These are phyloP conservation scores for Coracias cyanogaster DNA, from an alignment of 2,797 vertebrate genomes.

Conservation along the genomic window DNA sequence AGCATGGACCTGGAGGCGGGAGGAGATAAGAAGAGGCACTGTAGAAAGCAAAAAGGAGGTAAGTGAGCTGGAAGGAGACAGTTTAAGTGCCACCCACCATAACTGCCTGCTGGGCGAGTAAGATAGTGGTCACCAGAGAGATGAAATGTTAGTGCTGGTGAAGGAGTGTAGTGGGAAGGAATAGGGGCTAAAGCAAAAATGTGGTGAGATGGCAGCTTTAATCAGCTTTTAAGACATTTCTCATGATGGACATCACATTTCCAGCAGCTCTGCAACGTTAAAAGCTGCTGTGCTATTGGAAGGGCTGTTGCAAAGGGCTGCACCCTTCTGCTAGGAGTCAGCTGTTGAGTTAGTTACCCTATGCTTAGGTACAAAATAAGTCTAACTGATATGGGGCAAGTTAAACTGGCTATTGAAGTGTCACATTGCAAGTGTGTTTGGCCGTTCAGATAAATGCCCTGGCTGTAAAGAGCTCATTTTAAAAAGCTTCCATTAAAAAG, in stretches of 20 bases:
- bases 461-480: not conserved
- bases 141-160: not conserved
- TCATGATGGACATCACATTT: rapidly evolving
- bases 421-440: not conserved
- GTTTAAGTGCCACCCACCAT: rapidly evolving
- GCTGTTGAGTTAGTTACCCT: not conserved
- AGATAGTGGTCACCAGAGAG: not conserved
- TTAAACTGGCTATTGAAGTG: not conserved
- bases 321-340: not conserved
- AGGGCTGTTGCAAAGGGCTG: not conserved
- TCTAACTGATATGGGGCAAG: rapidly evolving
- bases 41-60: not conserved
- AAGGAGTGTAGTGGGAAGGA: not conserved
- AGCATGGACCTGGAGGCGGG: rapidly evolving
- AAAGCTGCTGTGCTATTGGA: not conserved
- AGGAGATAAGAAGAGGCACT: not conserved
- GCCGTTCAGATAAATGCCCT: not conserved
- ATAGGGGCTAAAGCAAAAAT: not conserved
- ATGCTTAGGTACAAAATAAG: not conserved
- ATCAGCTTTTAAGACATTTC: not conserved
- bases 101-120: not conserved
- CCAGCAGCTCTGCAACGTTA: not conserved
- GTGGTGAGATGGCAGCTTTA: rapidly evolving
- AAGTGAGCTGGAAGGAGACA: not conserved
- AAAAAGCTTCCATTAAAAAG: not conserved